A percentile compares a stretch with the other conserved stretches of the same genome.
These are phyloP conservation scores for Anthonomus grandis DNA, from an alignment of 1,140 invertebrate genomes.

Conservation along the genomic window DNA sequence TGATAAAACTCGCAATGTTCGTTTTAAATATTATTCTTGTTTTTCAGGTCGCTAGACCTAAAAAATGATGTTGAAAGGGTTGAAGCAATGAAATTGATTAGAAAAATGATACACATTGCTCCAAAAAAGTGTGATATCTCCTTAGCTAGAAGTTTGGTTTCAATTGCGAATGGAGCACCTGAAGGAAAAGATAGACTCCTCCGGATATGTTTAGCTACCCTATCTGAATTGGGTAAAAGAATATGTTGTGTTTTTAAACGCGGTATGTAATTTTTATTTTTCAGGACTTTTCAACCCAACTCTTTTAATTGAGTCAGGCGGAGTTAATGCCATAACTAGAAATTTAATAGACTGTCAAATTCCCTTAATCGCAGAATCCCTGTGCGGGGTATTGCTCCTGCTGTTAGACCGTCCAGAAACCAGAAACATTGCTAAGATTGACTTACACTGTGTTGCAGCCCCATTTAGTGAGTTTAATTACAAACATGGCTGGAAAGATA, in stretches of 20 bases:
- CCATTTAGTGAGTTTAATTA: conserved; percentile 91
- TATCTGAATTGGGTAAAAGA: conserved; percentile 76
- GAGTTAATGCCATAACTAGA: conserved; percentile 75
- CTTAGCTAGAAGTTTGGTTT: conserved; percentile 69
- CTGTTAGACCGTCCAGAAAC: conserved; percentile 85
- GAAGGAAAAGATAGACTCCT: conserved; percentile 77
- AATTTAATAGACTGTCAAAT: conserved; percentile 79
- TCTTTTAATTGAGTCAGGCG: conserved; percentile 77
- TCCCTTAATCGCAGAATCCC: conserved; percentile 75
- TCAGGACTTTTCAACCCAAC: conserved; percentile 78
- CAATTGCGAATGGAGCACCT: conserved; percentile 76
- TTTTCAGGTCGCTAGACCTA: conserved; percentile 73
- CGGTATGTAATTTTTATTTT: conserved; percentile 25
- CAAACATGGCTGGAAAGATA: conserved; percentile 51
- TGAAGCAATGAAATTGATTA: conserved; percentile 80
- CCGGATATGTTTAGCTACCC: conserved; percentile 75
- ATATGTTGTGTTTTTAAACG: background rate
- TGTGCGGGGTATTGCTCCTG: conserved; percentile 82
- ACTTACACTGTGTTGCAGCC: conserved; percentile 80
- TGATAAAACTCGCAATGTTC: background rate
- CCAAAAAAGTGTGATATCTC: conserved; percentile 64
- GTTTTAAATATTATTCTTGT: background rate
- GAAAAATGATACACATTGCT: conserved; percentile 65
- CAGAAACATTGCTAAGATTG: conserved; percentile 66
- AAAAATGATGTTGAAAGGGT: conserved; percentile 86